Conservation (phyloP, 23 tunicate genomes). For the Aplidium turbinatum region DNA sequence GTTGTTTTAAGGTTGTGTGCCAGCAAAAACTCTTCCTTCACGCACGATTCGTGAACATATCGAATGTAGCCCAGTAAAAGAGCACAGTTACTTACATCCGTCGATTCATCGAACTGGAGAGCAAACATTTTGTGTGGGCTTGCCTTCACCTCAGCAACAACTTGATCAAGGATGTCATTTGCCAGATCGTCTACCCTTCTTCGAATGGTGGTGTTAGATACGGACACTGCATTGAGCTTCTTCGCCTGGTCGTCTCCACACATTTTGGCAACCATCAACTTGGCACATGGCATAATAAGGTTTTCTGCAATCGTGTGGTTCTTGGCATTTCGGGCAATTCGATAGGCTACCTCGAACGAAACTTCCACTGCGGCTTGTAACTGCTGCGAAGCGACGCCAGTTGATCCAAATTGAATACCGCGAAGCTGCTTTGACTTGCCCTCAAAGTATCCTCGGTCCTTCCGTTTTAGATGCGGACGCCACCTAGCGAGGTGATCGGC, state of each 20-base stretch:
- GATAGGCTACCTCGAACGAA: neutral
- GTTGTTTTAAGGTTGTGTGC: neutral
- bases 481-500: conserved; percentile 5
- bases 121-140: neutral
- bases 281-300: no score
- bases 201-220: conserved; percentile 3
- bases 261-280: neutral
- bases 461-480: conserved; percentile 1
- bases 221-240: no score
- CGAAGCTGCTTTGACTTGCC: neutral
- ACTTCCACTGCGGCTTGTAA: conserved; percentile 13
- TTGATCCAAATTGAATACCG: conserved; percentile 21
- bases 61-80: neutral
- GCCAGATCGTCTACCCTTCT: neutral
- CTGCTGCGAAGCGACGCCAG: neutral
- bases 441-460: conserved; percentile 14
- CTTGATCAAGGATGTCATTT: neutral
- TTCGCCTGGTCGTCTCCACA: neutral
- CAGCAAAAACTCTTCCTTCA: neutral
- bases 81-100: no score
- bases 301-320: conserved; percentile 4
- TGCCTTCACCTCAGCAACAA: neutral
- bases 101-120: neutral
- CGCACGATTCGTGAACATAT: neutral
- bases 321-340: neutral